phyloP scores from a whole-genome alignment of 2,888 invertebrate species.

The Rhimphoctona megacephalus region DNA sequence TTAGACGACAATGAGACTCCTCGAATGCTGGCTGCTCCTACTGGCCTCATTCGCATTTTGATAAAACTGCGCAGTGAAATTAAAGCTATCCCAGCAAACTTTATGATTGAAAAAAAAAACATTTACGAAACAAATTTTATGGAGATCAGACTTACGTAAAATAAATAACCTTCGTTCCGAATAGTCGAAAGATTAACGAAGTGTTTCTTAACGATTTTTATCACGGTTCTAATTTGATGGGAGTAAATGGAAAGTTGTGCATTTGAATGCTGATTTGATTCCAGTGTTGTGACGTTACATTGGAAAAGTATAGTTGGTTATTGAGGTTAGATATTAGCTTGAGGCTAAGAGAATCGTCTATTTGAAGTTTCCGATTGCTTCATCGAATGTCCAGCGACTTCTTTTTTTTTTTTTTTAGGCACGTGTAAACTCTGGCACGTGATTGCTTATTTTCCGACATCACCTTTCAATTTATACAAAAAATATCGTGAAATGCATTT shows the following conservation, averaged over 20 bases:
- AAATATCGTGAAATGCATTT: background rate
- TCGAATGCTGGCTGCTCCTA: too few species aligned
- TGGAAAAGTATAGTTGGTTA: background rate
- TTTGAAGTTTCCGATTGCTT: conserved; percentile 7
- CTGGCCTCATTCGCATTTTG: background rate
- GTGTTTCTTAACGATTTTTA: background rate
- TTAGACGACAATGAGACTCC: background rate
- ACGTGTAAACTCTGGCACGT: background rate
- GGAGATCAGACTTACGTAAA: background rate
- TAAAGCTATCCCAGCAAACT: background rate
- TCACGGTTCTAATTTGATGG: background rate
- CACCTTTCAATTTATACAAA: background rate
- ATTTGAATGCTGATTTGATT: background rate
- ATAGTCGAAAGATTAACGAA: background rate
- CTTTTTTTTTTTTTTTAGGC: background rate
- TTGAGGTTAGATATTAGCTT: background rate
- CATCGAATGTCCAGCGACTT: background rate
- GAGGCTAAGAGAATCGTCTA: background rate
- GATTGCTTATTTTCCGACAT: background rate
- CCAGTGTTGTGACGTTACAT: conserved; percentile 14
- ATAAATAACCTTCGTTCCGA: conserved; percentile 1
- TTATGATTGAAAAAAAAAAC: background rate
- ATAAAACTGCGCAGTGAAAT: background rate
- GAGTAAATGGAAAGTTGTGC: conserved; percentile 14
- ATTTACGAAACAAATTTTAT: background rate